phyloP scores from a whole-genome alignment of 2,888 invertebrate genomes.

The Kuschelorhynchus macadamiae region DNA sequence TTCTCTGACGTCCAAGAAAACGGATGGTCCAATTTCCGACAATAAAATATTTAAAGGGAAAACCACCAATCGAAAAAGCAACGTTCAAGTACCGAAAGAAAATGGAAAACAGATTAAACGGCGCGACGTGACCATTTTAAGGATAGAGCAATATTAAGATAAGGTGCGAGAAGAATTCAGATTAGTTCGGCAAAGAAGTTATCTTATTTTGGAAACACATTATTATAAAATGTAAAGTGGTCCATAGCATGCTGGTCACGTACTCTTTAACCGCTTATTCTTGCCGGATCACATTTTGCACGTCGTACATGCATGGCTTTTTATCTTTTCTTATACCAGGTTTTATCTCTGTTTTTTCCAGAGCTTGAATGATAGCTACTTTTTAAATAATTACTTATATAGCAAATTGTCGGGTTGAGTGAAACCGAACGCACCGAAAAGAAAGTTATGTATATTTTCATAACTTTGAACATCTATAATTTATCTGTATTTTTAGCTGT shows the following conservation, averaged over 20 bases:
- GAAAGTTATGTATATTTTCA: too few relatives aligned
- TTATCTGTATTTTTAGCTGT: too few relatives aligned
- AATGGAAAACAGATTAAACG: conserved; percentile 66
- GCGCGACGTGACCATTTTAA: conserved; percentile 65
- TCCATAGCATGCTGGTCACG: conserved; percentile 61
- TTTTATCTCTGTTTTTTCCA: conserved; percentile 27
- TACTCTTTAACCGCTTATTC: conserved; percentile 51
- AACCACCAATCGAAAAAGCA: conserved; percentile 39
- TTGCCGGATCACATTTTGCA: conserved; percentile 48
- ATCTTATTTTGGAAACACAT: conserved; percentile 64
- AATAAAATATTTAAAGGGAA: conserved; percentile 30
- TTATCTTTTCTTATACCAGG: conserved; percentile 35
- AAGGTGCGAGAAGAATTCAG: conserved; percentile 62
- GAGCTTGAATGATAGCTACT: too few relatives aligned
- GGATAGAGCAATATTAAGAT: conserved; percentile 64
- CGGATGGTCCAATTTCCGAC: conserved; percentile 4
- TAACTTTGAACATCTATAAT: too few relatives aligned
- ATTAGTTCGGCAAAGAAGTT: conserved; percentile 64
- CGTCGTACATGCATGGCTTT: conserved; percentile 41
- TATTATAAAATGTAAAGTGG: conserved; percentile 64
- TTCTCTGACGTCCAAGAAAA: too few relatives aligned
- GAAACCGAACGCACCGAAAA: too few relatives aligned
- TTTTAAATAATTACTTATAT: too few relatives aligned
- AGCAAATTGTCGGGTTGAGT: too few relatives aligned
- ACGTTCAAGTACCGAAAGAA: conserved; percentile 52